A percentile compares a stretch with the other conserved stretches of the same genome.
Conservation (phyloP, 2,797 vertebrate species). For the Graptemys geographica region DNA sequence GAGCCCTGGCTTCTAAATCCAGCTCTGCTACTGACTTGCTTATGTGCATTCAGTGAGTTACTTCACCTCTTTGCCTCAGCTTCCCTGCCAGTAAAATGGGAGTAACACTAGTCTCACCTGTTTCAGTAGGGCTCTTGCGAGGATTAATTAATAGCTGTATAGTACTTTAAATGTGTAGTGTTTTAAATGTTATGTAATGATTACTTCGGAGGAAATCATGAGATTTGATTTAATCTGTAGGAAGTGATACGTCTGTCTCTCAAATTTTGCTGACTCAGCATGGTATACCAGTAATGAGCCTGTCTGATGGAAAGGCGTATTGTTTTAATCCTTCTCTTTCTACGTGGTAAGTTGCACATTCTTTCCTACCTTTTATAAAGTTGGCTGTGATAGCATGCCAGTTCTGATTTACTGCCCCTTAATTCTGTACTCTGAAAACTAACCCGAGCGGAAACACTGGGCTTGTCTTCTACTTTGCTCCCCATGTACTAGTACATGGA, state of each 20-base stretch:
- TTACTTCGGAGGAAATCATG: conserved; percentile 5
- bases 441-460: neutral
- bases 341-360: conserved; percentile 87
- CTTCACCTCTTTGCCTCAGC: neutral
- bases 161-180: neutral
- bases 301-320: conserved; percentile 96
- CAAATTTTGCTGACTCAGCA: conserved; percentile 96
- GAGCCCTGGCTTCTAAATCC: neutral
- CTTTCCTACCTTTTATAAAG: neutral
- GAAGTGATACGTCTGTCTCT: conserved; percentile 89
- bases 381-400: fast-evolving
- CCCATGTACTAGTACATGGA: neutral
- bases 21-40: neutral
- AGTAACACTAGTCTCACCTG: neutral
- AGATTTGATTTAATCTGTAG: conserved; percentile 77
- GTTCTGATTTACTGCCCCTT: neutral
- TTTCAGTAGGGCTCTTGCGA: neutral
- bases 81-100: neutral
- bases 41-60: neutral
- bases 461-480: neutral
- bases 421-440: neutral
- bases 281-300: conserved; percentile 92
- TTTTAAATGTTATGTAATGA: neutral
- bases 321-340: conserved; percentile 94
- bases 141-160: neutral